Base-by-base conservation (phyloP, 2,797 vertebrate genomes). In the Eleutherodactylus coqui region DNA sequence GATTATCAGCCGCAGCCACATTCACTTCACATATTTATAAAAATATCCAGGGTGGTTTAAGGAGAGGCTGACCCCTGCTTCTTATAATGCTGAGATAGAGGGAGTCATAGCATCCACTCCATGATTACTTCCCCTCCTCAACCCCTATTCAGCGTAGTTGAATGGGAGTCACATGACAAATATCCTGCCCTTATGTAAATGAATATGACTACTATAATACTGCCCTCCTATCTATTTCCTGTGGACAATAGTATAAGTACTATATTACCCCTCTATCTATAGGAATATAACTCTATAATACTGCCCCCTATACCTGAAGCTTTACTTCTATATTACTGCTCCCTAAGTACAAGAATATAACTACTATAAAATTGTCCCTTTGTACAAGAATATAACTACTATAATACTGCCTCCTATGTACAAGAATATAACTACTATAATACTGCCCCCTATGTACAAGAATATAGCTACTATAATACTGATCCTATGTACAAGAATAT, bases 1-100 rank as follows among this genome's bases (percentile, higher is more conserved):
- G 58, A 77, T 77, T 51, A 55, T 77, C 49, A 36, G 49, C 17
- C 75, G 7, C 75, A 8, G 32, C 75, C 75, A 77, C 45, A 76
- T 76, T 76, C 29, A 32, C 75, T 36, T 24, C 2, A 4, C 32
- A 36, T 34, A 76, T 53, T 17, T 49, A 17, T 29, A 75, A 75
- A 49, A 49, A 75, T 19, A 49, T 29, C 21, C 73, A 32, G 21
- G 8, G 17, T 3, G 34, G 34, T 14, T 58, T 77, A 53, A 53
- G 36, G 75, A 8, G n/a, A 29, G 51, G 6, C 14, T 49, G 41
- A 19, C 45, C 21, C 0, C 8, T 13, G 9, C 0, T n/a, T n/a
- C 21, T 4, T n/a, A 70, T 5, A 17, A 70, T 41, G 14, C 47
- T 49, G 10, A 55, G 4, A 55, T 13, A 60, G n/a, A 60, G 14